Conservation (phyloP, 2,113 vertebrate genomes). For the Nerophis ophidion region DNA sequence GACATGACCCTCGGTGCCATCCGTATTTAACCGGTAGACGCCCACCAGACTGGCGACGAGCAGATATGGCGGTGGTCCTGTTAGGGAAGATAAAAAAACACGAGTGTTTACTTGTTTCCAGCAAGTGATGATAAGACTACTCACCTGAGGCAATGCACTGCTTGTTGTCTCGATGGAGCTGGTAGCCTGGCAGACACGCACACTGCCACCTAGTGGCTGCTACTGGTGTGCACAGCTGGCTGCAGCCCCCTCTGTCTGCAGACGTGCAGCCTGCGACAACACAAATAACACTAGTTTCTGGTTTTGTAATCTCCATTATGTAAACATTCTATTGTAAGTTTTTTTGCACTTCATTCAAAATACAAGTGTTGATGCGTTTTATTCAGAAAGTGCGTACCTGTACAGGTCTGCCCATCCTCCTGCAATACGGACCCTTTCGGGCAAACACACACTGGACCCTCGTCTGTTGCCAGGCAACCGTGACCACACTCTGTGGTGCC, state of each 20-base stretch:
- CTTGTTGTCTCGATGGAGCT: constrained; percentile 76
- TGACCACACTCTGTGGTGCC: constrained; percentile 74
- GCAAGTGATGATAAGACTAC: constrained; percentile 24
- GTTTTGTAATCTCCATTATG: background rate
- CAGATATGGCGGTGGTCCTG: constrained; percentile 80
- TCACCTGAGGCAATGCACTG: constrained; percentile 78
- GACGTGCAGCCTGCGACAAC: constrained; percentile 80
- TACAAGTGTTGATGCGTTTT: background rate
- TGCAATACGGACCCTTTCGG: constrained; percentile 80
- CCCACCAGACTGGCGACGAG: constrained; percentile 83
- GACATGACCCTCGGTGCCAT: constrained; percentile 74
- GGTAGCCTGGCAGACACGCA: constrained; percentile 81
- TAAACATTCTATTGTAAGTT: no score
- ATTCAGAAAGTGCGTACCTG: constrained; percentile 64
- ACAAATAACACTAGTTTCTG: constrained; percentile 2
- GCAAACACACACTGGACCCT: constrained; percentile 80
- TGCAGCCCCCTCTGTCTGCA: constrained; percentile 85
- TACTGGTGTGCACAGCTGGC: constrained; percentile 78
- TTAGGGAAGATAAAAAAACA: constrained; percentile 11
- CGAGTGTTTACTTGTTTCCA: constrained; percentile 1
- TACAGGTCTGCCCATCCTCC: constrained; percentile 77
- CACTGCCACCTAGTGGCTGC: constrained; percentile 79
- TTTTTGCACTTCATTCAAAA: background rate
- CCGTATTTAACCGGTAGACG: constrained; percentile 73
- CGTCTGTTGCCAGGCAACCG: constrained; percentile 74